Percentiles rank a stretch among this genome's conserved stretches.
phyloP scores from a whole-genome alignment of 2,113 vertebrate species.

The Pipra filicauda region DNA sequence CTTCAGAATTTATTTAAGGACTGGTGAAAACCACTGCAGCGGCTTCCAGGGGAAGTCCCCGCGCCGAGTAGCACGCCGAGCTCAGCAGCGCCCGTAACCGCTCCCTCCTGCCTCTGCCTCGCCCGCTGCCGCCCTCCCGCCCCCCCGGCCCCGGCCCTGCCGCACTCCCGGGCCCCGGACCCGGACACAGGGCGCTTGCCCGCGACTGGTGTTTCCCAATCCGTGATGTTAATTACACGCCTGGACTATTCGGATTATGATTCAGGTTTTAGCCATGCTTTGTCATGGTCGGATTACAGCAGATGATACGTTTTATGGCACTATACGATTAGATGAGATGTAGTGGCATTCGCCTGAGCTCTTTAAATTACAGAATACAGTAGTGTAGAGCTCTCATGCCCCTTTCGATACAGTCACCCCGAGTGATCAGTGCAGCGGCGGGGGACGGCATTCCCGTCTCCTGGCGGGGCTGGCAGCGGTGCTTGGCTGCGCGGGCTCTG shows the following conservation, averaged over 20 bases:
- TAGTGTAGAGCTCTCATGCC: fast-evolving
- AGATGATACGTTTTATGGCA: background rate
- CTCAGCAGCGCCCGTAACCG: background rate
- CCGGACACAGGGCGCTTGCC: fast-evolving
- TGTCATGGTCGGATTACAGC: background rate
- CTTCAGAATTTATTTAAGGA: constrained; percentile 83
- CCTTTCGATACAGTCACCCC: background rate
- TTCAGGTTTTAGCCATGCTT: background rate
- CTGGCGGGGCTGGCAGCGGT: background rate
- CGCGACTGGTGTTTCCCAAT: background rate
- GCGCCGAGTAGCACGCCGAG: background rate
- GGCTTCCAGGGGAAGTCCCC: constrained; percentile 77
- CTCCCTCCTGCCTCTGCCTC: background rate
- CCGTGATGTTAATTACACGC: background rate
- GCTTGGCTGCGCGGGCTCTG: fast-evolving
- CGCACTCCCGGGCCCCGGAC: background rate
- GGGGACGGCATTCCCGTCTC: no score
- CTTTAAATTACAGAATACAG: background rate
- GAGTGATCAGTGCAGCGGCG: no score
- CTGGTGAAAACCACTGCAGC: constrained; percentile 81
- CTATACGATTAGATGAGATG: background rate
- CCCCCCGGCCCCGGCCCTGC: no score
- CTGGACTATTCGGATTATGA: background rate
- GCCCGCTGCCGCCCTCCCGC: background rate
- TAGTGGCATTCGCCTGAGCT: background rate